Evolutionary conservation across 2,797 vertebrate species (phyloP).

Genomic region (Sebastes variabilis): DNA sequence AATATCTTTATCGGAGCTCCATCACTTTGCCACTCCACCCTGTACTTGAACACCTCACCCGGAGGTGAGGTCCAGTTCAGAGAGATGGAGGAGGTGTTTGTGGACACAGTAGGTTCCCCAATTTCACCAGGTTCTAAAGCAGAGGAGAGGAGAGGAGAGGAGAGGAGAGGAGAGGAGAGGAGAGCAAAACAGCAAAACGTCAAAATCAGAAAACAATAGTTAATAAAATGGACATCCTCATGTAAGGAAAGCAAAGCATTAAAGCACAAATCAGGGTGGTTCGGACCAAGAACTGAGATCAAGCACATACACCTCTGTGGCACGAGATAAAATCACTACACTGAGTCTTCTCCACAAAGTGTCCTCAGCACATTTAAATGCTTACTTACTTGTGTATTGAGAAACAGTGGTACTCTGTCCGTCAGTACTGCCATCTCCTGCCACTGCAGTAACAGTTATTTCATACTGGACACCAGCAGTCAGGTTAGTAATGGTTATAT

Average conservation of each 20-base stretch:
- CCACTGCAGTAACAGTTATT: constrained; percentile 21
- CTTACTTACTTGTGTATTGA: constrained; percentile 45
- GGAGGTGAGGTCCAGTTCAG: constrained; percentile 18
- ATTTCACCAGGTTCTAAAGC: constrained; percentile 28
- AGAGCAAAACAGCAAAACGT: no score
- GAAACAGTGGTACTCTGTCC: not conserved
- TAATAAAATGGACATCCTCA: no score
- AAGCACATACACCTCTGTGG: no score
- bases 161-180: no score
- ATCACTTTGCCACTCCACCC: constrained; percentile 4
- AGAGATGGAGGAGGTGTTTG: constrained; percentile 13
- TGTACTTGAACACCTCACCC: constrained; percentile 11
- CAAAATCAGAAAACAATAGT: no score
- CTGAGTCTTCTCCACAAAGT: not conserved
- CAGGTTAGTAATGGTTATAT: not conserved
- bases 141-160: not conserved
- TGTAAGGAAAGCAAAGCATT: no score
- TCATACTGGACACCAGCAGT: constrained; percentile 1
- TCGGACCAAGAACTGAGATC: no score
- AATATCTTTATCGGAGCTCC: accelerated
- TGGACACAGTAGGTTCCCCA: accelerated
- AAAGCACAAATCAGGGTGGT: no score
- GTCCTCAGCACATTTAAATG: not conserved
- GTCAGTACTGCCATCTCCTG: constrained; percentile 12
- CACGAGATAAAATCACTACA: not conserved